Conservation (phyloP, 2,888 invertebrate genomes). For the Sthenelais limicola region DNA sequence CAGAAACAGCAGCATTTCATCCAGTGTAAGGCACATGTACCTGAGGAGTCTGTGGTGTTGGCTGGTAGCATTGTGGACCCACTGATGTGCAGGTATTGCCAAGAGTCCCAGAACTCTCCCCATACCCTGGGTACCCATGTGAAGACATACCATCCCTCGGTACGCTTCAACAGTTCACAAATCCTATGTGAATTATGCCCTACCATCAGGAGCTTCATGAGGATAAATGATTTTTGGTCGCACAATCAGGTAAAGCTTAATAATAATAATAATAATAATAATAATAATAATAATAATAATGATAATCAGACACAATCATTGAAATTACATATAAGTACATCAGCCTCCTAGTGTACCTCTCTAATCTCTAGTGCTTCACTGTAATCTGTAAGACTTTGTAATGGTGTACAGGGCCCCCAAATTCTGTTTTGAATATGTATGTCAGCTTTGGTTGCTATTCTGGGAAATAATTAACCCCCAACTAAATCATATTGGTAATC, state of each 20-base stretch:
- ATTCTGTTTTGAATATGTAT: no score
- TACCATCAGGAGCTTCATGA: constrained; percentile 1
- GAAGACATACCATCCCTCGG: neutral
- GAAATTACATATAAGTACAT: no score
- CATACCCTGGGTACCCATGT: constrained; percentile 7
- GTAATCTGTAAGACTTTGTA: no score
- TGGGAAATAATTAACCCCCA: no score
- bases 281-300: no score
- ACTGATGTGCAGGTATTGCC: constrained; percentile 14
- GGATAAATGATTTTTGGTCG: constrained; percentile 11
- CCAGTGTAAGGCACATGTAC: neutral
- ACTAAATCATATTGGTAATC: no score
- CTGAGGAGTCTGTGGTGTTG: neutral
- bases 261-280: no score
- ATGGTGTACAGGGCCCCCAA: no score
- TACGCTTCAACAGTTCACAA: neutral
- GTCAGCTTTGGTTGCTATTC: no score
- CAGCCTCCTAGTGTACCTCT: no score
- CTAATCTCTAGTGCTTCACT: no score
- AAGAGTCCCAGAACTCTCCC: neutral
- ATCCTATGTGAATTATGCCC: constrained; percentile 14
- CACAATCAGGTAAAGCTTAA: constrained; percentile 23
- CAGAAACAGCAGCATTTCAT: constrained; percentile 26
- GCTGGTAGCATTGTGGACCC: constrained; percentile 13
- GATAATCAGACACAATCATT: no score